A percentile compares a stretch with the other conserved stretches of the same genome.
Conservation (phyloP, 2,113 vertebrate species). For the Gnathonemus echidnorhynchus region DNA sequence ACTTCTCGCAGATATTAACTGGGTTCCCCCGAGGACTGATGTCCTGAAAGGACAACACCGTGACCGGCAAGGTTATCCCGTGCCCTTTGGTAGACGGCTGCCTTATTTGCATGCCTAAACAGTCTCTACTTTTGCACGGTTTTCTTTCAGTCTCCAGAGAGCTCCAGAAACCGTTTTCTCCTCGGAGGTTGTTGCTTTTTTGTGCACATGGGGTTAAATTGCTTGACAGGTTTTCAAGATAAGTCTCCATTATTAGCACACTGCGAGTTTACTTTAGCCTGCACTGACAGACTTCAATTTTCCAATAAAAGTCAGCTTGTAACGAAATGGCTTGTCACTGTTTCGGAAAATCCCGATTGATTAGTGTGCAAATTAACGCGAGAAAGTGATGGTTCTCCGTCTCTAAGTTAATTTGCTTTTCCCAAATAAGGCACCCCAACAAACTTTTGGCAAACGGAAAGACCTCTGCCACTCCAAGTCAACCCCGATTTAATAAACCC, state of each 20-base stretch:
- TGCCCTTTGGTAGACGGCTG: background rate
- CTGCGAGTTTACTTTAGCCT: constrained; percentile 21
- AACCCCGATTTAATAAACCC: constrained; percentile 60
- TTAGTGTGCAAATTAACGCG: constrained; percentile 55
- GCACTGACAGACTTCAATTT: constrained; percentile 24
- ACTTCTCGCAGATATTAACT: background rate
- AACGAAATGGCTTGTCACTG: constrained; percentile 29
- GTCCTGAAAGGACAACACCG: background rate
- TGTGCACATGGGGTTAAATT: constrained; percentile 20
- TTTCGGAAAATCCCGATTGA: constrained; percentile 41
- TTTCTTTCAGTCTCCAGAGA: background rate
- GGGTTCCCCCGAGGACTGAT: background rate
- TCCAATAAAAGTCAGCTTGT: constrained; percentile 38
- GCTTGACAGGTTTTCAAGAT: constrained; percentile 28
- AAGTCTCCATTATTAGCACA: constrained; percentile 33
- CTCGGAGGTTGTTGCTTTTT: background rate
- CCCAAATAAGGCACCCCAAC: constrained; percentile 60
- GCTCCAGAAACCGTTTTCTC: background rate
- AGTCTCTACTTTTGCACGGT: background rate
- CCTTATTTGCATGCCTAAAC: constrained; percentile 4
- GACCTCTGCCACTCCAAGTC: constrained; percentile 59
- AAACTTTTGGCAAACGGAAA: constrained; percentile 60
- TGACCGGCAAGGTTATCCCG: background rate
- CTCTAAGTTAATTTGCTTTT: constrained; percentile 59
- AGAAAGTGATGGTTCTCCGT: constrained; percentile 54